Percentiles rank a stretch among this genome's conserved stretches.
These are phyloP conservation scores for Cryptus armator DNA, from an alignment of 2,888 invertebrate species.

Conservation along the genomic window DNA sequence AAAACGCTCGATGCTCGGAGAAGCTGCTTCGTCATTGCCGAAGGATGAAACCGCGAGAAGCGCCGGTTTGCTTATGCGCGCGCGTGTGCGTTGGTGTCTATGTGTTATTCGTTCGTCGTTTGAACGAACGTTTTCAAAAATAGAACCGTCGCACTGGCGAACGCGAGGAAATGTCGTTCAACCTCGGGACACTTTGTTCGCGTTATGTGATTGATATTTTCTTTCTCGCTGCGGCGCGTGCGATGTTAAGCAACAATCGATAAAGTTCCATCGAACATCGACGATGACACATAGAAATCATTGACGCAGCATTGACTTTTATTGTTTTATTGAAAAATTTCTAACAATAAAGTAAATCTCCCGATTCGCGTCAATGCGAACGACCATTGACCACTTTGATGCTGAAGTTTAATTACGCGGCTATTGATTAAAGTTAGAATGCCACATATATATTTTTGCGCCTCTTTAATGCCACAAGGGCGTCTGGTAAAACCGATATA, in stretches of 20 bases:
- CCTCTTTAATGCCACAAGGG: no score
- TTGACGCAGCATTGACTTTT: no score
- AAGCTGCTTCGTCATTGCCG: constrained; percentile 25
- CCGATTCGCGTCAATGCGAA: no score
- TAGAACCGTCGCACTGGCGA: constrained; percentile 38
- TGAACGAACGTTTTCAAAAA: constrained; percentile 35
- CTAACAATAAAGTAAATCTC: no score
- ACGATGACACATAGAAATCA: neutral
- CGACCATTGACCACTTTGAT: no score
- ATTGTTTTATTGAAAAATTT: no score
- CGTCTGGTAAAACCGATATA: no score
- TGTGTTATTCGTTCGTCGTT: neutral
- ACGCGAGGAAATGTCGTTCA: constrained; percentile 46
- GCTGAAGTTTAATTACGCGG: no score
- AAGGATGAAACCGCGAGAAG: constrained; percentile 11
- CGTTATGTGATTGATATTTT: constrained; percentile 21
- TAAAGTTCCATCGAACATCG: neutral
- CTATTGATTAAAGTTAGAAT: no score
- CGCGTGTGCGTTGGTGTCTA: neutral
- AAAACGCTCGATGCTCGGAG: constrained; percentile 26
- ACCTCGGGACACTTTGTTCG: constrained; percentile 35
- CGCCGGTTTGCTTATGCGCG: neutral
- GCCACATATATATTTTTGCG: no score
- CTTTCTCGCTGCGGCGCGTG: neutral
- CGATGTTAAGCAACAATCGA: neutral